Percentiles rank a stretch among this genome's conserved stretches.
These are phyloP conservation scores for Drosophila lutescens DNA, from an alignment of 2,888 invertebrate genomes.

Conservation along the genomic window DNA sequence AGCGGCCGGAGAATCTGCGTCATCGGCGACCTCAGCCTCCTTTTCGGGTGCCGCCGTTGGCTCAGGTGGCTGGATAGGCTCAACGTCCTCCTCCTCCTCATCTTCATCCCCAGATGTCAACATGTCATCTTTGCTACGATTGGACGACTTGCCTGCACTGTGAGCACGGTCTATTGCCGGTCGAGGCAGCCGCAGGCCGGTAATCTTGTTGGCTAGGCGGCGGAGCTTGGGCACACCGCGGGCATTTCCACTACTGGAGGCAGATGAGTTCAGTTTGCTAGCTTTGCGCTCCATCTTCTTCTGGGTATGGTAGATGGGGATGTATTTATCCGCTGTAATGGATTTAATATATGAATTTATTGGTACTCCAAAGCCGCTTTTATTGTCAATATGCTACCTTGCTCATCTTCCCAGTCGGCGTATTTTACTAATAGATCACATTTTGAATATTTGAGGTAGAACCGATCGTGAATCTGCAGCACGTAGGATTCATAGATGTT, in stretches of 20 bases:
- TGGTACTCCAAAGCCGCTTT: too few relatives aligned
- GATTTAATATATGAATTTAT: background rate
- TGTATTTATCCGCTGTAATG: conserved; percentile 49
- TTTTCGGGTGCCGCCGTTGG: conserved; percentile 4
- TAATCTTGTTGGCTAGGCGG: conserved; percentile 22
- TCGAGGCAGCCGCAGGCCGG: background rate
- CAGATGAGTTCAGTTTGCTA: conserved; percentile 5
- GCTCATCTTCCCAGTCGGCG: conserved; percentile 90
- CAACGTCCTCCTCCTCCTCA: conserved; percentile 65
- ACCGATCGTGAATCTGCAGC: conserved; percentile 94
- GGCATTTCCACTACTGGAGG: conserved; percentile 50
- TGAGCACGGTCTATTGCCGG: background rate
- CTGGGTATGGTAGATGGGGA: conserved; percentile 49
- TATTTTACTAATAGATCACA: conserved; percentile 91
- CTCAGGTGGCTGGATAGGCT: conserved; percentile 13
- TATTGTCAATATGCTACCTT: conserved; percentile 84
- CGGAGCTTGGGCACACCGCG: conserved; percentile 31
- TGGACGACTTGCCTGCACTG: conserved; percentile 16
- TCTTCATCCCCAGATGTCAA: conserved; percentile 82
- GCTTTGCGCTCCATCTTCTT: conserved; percentile 39
- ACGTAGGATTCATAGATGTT: conserved; percentile 95
- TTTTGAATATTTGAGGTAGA: conserved; percentile 91
- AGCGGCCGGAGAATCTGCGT: conserved; percentile 40
- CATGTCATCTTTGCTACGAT: conserved; percentile 56
- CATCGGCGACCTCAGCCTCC: background rate